phyloP scores from a whole-genome alignment of 2,888 invertebrate genomes.

The Sabatieria punctata region DNA sequence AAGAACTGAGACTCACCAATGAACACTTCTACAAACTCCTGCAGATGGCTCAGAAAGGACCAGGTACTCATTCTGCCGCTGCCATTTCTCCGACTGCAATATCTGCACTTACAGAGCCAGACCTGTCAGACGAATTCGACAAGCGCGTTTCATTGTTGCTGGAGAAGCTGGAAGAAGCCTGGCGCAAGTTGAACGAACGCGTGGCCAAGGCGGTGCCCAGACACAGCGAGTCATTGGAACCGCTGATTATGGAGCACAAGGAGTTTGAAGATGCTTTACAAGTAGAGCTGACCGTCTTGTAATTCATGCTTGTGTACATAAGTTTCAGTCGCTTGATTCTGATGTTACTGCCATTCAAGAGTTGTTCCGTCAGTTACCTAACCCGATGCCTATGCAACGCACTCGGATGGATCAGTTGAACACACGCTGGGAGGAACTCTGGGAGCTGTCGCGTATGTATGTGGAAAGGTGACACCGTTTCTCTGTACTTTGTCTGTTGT shows the following conservation, averaged over 20 bases:
- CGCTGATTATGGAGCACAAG: slow-evolving; percentile 63
- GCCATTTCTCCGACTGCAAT: background rate
- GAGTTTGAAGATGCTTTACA: slow-evolving; percentile 70
- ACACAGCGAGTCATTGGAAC: slow-evolving; percentile 65
- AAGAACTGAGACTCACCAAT: slow-evolving; percentile 49
- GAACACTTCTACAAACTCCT: slow-evolving; percentile 7
- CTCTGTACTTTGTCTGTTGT: background rate
- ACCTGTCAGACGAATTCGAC: background rate
- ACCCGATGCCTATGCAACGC: slow-evolving; percentile 75
- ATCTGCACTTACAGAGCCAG: background rate
- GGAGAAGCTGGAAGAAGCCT: slow-evolving; percentile 54
- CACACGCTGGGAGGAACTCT: slow-evolving; percentile 74
- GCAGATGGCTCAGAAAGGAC: slow-evolving; percentile 2
- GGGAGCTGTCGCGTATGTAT: slow-evolving; percentile 62
- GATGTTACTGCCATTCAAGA: slow-evolving; percentile 52
- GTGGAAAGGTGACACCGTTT: slow-evolving; percentile 44
- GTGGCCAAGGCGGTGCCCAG: slow-evolving; percentile 65
- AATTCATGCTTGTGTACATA: too few species aligned
- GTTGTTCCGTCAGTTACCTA: slow-evolving; percentile 42
- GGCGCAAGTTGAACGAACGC: slow-evolving; percentile 58
- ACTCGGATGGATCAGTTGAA: slow-evolving; percentile 68
- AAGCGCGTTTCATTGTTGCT: background rate
- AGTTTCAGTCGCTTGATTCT: slow-evolving; percentile 41
- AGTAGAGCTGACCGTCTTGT: too few species aligned
- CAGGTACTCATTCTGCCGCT: background rate